These are phyloP conservation scores for Dicaeum eximium DNA, from an alignment of 2,113 vertebrate species.

Conservation along the genomic window DNA sequence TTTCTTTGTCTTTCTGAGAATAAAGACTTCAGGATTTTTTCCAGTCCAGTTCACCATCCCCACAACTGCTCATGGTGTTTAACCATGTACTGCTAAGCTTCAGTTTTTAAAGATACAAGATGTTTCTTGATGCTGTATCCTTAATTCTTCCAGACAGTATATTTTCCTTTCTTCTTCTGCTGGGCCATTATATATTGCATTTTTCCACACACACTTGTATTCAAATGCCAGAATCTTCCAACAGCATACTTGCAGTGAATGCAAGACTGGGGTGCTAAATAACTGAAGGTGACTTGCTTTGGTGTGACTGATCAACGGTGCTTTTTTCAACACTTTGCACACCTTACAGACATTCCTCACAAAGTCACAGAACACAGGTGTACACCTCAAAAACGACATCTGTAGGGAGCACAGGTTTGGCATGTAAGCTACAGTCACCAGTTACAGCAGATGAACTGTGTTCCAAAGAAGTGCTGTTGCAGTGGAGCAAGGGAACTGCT, in stretches of 20 bases:
- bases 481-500: background rate
- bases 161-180: background rate
- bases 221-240: background rate
- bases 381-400: fast-evolving
- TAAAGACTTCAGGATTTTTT: background rate
- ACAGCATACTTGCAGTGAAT: background rate
- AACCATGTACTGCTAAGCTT: background rate
- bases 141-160: background rate
- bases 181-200: background rate
- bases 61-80: background rate
- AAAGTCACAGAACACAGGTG: background rate
- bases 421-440: background rate
- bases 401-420: background rate
- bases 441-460: background rate
- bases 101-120: background rate
- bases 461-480: background rate
- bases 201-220: background rate
- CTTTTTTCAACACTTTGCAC: background rate
- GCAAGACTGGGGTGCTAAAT: background rate
- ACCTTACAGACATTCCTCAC: background rate
- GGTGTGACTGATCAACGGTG: background rate
- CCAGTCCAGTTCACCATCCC: background rate
- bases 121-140: background rate
- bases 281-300: background rate
- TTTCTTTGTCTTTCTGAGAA: background rate